Conservation (phyloP, 2,888 invertebrate species). For the Serrognathus titanus region DNA sequence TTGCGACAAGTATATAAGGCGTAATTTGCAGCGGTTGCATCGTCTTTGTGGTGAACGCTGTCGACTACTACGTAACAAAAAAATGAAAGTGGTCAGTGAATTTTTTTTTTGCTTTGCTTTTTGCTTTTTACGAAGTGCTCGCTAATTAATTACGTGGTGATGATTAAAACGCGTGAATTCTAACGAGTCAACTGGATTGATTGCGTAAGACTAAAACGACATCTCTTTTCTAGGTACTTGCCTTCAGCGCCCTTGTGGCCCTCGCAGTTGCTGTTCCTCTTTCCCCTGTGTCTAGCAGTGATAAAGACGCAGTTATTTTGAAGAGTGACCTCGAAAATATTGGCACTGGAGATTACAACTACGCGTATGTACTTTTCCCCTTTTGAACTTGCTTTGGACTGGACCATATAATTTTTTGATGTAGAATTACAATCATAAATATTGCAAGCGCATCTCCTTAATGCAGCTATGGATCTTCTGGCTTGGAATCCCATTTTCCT, state of each 20-base stretch:
- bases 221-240: conserved; percentile 26
- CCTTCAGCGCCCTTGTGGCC: conserved; percentile 33
- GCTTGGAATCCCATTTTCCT: too few relatives aligned
- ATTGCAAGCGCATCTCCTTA: too few relatives aligned
- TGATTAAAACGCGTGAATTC: too few relatives aligned
- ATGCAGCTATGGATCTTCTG: too few relatives aligned
- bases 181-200: too few relatives aligned
- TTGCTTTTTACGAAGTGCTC: background rate
- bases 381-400: too few relatives aligned
- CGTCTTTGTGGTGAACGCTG: too few relatives aligned
- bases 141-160: too few relatives aligned
- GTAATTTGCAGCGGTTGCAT: too few relatives aligned
- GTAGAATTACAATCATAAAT: too few relatives aligned
- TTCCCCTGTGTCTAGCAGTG: conserved; percentile 12
- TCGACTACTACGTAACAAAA: background rate
- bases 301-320: conserved; percentile 57
- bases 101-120: background rate
- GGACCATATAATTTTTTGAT: too few relatives aligned
- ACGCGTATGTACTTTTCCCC: conserved; percentile 30
- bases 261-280: conserved; percentile 35
- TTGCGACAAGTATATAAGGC: background rate
- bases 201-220: background rate
- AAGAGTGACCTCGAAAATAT: conserved; percentile 61
- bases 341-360: conserved; percentile 47
- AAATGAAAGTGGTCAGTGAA: conserved; percentile 24